Base-by-base conservation (phyloP, 2,888 invertebrate genomes). In the Drosophila atripex region DNA sequence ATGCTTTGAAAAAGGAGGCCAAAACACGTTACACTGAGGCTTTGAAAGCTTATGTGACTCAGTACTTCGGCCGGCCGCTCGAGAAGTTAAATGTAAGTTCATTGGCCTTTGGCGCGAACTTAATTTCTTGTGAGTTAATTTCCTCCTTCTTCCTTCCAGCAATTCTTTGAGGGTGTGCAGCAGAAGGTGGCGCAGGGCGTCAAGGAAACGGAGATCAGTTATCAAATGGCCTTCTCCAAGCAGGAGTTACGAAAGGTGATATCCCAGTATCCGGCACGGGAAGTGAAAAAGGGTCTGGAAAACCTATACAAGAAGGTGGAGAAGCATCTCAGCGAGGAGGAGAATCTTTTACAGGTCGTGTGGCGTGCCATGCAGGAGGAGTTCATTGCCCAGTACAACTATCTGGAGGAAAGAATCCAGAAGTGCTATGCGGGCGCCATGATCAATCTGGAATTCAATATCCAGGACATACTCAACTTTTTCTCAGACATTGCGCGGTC, bases 361-460 rank as follows among this genome's bases (percentile, higher is more conserved):
- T 99, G 99, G 99, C 95, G 98, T 90, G 97, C 98, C 85, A 99
- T 99, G 99, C 99, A 99, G 93, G 98, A 99, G 91, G 99, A 99
- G 93, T 99, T 99, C 92, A 96, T 99, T 84, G 95, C 96, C 80
- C 99, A 99, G 91, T 98, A 99, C 92, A 97, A 97, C 91, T 94
- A 96, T 84, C 95, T 99, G 80, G 97, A 98, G 92, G 96, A 96
- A 80, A 94, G 98, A 79, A 97, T 99, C 89, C 96, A 96, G 87
- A 95, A 97, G 80, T 99, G 99, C 92, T 99, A 99, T 93, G 98
- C 98, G 12, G 98, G 97, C 75, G 96, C 98, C 47, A 97, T 97
- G 93, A 96, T 99, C 75, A 94, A 95, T 60, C 93, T 99, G 80
- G 99, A 99, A 91, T 99, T 99, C 91, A 95, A 97, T 57, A 98